phyloP scores from a whole-genome alignment of 1,140 invertebrate genomes.

The Metopolophium dirhodum region DNA sequence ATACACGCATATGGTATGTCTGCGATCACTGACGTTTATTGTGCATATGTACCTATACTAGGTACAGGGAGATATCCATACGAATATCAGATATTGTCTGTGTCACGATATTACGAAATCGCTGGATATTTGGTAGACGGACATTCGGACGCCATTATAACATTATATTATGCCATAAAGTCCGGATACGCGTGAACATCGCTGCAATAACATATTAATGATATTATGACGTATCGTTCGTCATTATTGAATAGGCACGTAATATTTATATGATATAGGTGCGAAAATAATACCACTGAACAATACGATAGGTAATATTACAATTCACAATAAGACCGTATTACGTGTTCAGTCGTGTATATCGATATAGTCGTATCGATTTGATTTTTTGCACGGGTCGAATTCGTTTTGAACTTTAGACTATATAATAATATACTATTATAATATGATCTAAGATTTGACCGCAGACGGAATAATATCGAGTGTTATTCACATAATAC shows the following conservation, averaged over 20 bases:
- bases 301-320: neutral
- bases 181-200: neutral
- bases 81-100: neutral
- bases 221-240: neutral
- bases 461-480: neutral
- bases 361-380: neutral
- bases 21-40: neutral
- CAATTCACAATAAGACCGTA: neutral
- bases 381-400: neutral
- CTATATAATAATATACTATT: neutral
- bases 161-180: neutral
- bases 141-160: neutral
- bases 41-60: neutral
- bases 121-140: neutral
- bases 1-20: neutral
- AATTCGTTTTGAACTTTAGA: neutral
- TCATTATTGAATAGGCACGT: neutral
- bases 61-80: neutral
- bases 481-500: neutral
- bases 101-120: neutral
- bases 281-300: neutral
- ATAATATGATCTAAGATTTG: neutral
- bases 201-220: neutral
- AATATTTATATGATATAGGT: neutral
- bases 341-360: neutral